A percentile compares a stretch with the other conserved stretches of the same genome.
Evolutionary conservation across 1,140 invertebrate species (phyloP).

Genomic region (Leptopilina clavipes): DNA sequence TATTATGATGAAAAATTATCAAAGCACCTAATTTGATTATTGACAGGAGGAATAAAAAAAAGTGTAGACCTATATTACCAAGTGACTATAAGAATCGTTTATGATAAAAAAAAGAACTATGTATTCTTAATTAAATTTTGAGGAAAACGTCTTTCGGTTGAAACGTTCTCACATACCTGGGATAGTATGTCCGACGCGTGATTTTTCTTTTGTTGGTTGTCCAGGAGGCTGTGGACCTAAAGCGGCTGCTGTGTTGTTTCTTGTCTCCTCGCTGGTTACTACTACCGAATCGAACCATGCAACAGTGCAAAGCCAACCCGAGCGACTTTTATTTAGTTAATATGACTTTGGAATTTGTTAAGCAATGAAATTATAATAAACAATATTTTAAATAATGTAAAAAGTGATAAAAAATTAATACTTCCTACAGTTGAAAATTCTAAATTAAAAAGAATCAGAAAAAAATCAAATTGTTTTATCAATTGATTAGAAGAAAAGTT

Average conservation of each 20-base stretch:
- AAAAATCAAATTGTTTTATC: too few relatives aligned
- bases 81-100: background rate
- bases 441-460: too few relatives aligned
- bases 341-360: conserved; percentile 39
- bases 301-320: conserved; percentile 76
- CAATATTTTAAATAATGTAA: background rate
- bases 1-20: too few relatives aligned
- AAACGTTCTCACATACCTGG: conserved; percentile 69
- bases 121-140: background rate
- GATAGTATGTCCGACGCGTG: conserved; percentile 70
- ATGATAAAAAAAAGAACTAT: background rate
- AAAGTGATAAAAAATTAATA: background rate
- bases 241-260: conserved; percentile 61
- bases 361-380: conserved; percentile 7
- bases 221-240: conserved; percentile 61
- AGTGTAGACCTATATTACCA: too few relatives aligned
- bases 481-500: too few relatives aligned
- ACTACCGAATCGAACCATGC: conserved; percentile 75
- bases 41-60: too few relatives aligned
- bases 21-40: too few relatives aligned
- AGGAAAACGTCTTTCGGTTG: conserved; percentile 10
- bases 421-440: background rate
- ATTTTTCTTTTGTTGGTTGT: conserved; percentile 69
- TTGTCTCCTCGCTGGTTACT: conserved; percentile 72
- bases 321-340: conserved; percentile 70